Conservation (phyloP, 2,113 vertebrate species). For the Sorex fumeus region DNA sequence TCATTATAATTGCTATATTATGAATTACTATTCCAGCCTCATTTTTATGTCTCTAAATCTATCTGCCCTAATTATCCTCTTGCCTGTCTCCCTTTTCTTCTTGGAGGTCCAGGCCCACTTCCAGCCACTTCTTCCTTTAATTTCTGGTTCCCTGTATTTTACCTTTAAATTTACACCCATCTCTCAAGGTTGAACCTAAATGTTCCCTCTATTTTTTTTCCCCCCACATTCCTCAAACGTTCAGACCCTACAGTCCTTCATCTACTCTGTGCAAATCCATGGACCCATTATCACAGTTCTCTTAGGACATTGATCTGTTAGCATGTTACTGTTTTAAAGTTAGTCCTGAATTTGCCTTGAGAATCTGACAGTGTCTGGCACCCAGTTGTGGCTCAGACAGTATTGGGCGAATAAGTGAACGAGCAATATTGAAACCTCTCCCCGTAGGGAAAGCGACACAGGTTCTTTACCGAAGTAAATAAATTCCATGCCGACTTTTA, state of each 20-base stretch:
- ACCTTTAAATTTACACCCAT: too few relatives aligned
- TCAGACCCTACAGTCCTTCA: rapidly evolving
- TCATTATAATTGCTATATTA: too few relatives aligned
- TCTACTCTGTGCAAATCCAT: background rate
- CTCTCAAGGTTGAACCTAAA: too few relatives aligned
- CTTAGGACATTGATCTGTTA: background rate
- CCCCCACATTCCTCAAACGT: background rate
- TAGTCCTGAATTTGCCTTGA: background rate
- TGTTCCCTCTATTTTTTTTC: too few relatives aligned
- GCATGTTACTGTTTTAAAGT: background rate
- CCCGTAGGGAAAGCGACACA: background rate
- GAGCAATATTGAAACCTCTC: background rate
- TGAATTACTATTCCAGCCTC: too few relatives aligned
- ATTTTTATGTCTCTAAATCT: too few relatives aligned
- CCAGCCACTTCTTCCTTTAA: too few relatives aligned
- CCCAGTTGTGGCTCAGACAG: background rate
- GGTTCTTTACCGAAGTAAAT: background rate
- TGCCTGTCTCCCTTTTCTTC: too few relatives aligned
- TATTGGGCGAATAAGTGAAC: background rate
- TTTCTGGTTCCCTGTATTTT: too few relatives aligned
- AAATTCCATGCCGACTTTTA: background rate
- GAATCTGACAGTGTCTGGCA: background rate
- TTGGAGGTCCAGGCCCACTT: too few relatives aligned
- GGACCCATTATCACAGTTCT: background rate
- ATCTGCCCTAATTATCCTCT: too few relatives aligned